Evolutionary conservation across 2,113 vertebrate genomes (phyloP), one percentile per base, ranked within the genome.

Genomic region (Helogale parvula): DNA sequence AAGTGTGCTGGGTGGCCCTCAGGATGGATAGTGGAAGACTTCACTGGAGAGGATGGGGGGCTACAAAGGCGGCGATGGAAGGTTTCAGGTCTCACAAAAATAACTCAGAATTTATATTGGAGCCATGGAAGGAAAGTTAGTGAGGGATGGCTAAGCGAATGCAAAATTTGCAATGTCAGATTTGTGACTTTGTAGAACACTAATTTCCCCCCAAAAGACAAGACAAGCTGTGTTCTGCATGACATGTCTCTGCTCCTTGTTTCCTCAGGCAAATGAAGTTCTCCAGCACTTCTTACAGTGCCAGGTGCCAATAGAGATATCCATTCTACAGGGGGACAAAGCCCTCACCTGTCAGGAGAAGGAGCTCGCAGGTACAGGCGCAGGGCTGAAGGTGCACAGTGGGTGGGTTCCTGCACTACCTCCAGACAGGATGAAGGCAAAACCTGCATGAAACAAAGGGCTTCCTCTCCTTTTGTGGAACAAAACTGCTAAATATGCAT

Each of bases 311-410:
- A 5, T 60, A 80, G 95, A 94, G 57, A 72, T 89, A 15, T 93
- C 95, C 68, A 96, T 98, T 65, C 77, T 97, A n/a, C 25, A 92
- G 23, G 71, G 93, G 89, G 98, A 97, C 80, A 54, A 35, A 65
- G 82, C 92, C 41, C 92, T 98, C 83, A 90, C 60, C 4, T 57
- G 72, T 4, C 27, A 0, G 15, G 60, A 96, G 38, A 98, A 63
- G 68, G 93, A 31, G 33, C 7, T 90, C 38, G 72, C 52, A 97
- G 96, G 98, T 98, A 97, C 4, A 38, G 63, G n/a, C 2, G 14
- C 21, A 47, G 71, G 33, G 19, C 15, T 33, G 19, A 45, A 10
- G 47, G 60, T 41, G 65, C 15, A 0, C 17, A 3, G 2, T 19
- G 27, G 29, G 33, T 23, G 68, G 11, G 0, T 79, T 82, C 23